These are phyloP conservation scores for Bombus confusus DNA, from an alignment of 1,140 invertebrate species.

Conservation along the genomic window DNA sequence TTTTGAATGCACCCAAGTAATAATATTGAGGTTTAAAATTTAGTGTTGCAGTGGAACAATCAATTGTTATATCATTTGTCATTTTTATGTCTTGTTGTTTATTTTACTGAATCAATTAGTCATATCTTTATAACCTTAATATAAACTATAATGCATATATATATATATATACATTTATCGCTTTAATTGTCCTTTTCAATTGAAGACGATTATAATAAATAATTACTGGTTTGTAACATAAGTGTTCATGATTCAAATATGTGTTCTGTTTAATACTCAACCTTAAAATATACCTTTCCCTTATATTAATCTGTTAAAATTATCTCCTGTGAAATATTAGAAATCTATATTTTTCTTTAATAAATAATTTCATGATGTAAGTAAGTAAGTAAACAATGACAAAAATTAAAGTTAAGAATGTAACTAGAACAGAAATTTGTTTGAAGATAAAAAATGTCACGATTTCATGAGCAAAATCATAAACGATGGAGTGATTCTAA, in stretches of 20 bases:
- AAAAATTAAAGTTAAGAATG: not conserved
- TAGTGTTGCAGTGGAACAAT: conserved; percentile 74
- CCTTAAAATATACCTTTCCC: not conserved
- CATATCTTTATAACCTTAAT: conserved; percentile 73
- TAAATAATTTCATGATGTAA: not conserved
- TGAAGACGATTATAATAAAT: conserved; percentile 69
- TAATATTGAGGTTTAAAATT: conserved; percentile 43
- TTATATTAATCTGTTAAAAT: not conserved
- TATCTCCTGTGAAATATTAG: not conserved
- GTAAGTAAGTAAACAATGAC: not conserved
- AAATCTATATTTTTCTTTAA: not conserved
- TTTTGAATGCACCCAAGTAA: conserved; percentile 14
- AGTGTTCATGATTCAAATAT: conserved; percentile 35
- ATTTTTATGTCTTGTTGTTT: conserved; percentile 78
- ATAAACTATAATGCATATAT: conserved; percentile 57
- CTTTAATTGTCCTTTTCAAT: conserved; percentile 67
- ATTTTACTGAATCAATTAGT: conserved; percentile 74
- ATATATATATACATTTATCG: conserved; percentile 47
- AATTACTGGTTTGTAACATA: conserved; percentile 70
- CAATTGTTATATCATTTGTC: conserved; percentile 77
- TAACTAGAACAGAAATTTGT: not conserved
- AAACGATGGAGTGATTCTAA: conserved; percentile 7
- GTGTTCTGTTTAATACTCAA: conserved; percentile 24
- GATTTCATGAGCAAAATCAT: not conserved
- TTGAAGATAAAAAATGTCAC: conserved; percentile 20